Evolutionary conservation across 2,797 vertebrate species (phyloP).

Genomic region (Danio aesculapii): DNA sequence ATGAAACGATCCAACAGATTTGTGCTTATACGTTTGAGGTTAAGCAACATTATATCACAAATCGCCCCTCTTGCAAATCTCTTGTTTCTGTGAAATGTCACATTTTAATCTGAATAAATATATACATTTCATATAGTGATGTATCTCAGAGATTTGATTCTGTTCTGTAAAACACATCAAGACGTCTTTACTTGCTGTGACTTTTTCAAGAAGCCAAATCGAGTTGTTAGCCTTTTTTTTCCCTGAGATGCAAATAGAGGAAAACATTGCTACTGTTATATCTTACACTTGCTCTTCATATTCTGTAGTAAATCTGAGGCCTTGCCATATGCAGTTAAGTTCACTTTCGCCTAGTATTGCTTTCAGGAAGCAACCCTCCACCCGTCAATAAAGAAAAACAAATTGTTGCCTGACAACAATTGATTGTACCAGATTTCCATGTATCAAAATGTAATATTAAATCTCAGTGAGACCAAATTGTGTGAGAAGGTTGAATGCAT

Average conservation of each 20-base stretch:
- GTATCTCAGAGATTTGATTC: slow-evolving; percentile 16
- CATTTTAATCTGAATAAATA: slow-evolving; percentile 66
- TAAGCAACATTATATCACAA: slow-evolving; percentile 25
- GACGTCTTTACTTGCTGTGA: not conserved
- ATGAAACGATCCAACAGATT: slow-evolving; percentile 35
- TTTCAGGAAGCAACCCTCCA: slow-evolving; percentile 70
- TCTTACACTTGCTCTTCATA: slow-evolving; percentile 43
- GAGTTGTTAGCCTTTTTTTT: slow-evolving; percentile 29
- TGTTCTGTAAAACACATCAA: not conserved
- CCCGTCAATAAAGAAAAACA: slow-evolving; percentile 60
- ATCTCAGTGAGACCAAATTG: slow-evolving; percentile 78
- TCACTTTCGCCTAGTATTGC: slow-evolving; percentile 78
- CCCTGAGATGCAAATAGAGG: slow-evolving; percentile 52
- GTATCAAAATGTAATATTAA: slow-evolving; percentile 89
- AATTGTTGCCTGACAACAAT: slow-evolving; percentile 83
- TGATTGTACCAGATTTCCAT: slow-evolving; percentile 82
- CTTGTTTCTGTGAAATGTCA: slow-evolving; percentile 58
- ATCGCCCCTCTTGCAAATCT: slow-evolving; percentile 52
- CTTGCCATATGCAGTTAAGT: slow-evolving; percentile 71
- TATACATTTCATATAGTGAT: slow-evolving; percentile 53
- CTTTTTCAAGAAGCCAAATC: slow-evolving; percentile 27
- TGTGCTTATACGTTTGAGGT: slow-evolving; percentile 27
- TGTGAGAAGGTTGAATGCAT: slow-evolving; percentile 52
- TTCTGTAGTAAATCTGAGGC: slow-evolving; percentile 69
- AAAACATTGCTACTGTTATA: no score